Percentiles rank a stretch among this genome's conserved stretches.
These are phyloP conservation scores for Lepidurus packardi DNA, from an alignment of 1,140 invertebrate genomes.

Conservation along the genomic window DNA sequence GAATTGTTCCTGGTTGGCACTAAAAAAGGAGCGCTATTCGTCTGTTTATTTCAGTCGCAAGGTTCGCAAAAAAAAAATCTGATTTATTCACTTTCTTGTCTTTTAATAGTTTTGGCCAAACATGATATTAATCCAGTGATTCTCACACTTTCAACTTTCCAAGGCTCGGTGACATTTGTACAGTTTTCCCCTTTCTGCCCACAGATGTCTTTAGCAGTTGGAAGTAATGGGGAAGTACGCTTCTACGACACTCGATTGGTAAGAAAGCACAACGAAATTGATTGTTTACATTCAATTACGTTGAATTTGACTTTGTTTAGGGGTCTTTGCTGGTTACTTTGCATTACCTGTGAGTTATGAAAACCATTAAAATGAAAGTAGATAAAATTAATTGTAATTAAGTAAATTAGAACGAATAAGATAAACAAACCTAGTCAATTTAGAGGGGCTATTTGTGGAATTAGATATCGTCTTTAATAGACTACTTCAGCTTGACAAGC, in stretches of 20 bases:
- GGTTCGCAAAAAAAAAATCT: background rate
- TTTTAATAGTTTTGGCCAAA: background rate
- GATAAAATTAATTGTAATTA: slow-evolving; percentile 34
- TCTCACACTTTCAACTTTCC: background rate
- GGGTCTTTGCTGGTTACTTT: background rate
- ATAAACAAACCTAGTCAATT: slow-evolving; percentile 38
- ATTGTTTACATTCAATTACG: too few species aligned
- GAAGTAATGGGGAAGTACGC: background rate
- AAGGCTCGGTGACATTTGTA: background rate
- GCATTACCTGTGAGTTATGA: background rate
- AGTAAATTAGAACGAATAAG: slow-evolving; percentile 33
- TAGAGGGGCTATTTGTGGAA: slow-evolving; percentile 41
- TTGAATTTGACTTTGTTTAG: background rate
- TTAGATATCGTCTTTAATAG: slow-evolving; percentile 37
- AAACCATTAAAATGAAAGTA: slow-evolving; percentile 30
- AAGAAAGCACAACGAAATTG: background rate
- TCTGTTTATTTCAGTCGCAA: background rate
- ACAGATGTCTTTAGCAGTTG: background rate
- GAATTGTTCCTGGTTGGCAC: background rate
- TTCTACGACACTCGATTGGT: background rate
- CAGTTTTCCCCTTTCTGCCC: background rate
- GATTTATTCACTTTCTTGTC: background rate
- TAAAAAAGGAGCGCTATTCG: background rate
- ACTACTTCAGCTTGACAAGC: slow-evolving; percentile 41
- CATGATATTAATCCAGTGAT: background rate